phyloP scores from a whole-genome alignment of 2,113 vertebrate genomes.

The Onychorhynchus coronatus region DNA sequence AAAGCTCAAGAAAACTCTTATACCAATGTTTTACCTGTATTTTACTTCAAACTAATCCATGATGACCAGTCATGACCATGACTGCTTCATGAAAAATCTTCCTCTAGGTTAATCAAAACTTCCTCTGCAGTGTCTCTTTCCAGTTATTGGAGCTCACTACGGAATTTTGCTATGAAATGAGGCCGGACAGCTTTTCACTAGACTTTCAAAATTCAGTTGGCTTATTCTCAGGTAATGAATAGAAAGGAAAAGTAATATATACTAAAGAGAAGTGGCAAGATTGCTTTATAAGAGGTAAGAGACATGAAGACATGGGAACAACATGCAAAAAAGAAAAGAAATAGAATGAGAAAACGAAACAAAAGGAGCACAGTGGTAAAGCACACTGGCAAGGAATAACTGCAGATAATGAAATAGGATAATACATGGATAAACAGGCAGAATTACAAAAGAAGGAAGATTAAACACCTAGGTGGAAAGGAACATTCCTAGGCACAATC shows the following conservation, averaged over 20 bases:
- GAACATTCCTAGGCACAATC: neutral
- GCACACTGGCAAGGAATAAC: neutral
- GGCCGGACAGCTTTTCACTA: neutral
- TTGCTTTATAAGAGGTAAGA: neutral
- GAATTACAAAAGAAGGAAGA: neutral
- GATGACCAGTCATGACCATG: too few relatives aligned
- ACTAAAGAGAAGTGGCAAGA: neutral
- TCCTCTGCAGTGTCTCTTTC: neutral
- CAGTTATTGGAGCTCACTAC: neutral
- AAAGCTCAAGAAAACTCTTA: neutral
- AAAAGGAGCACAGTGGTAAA: neutral
- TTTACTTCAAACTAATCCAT: neutral
- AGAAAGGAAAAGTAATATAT: neutral
- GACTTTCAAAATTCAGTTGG: neutral
- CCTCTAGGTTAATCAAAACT: neutral
- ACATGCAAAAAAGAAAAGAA: neutral
- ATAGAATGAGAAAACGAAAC: neutral
- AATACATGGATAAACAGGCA: neutral
- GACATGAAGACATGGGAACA: neutral
- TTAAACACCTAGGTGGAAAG: neutral
- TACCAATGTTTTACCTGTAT: neutral
- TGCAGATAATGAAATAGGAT: neutral
- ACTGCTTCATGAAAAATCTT: neutral
- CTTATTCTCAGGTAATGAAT: neutral
- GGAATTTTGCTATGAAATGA: neutral